Conservation (phyloP, 1,140 invertebrate species). For the Oscheius sp. region DNA sequence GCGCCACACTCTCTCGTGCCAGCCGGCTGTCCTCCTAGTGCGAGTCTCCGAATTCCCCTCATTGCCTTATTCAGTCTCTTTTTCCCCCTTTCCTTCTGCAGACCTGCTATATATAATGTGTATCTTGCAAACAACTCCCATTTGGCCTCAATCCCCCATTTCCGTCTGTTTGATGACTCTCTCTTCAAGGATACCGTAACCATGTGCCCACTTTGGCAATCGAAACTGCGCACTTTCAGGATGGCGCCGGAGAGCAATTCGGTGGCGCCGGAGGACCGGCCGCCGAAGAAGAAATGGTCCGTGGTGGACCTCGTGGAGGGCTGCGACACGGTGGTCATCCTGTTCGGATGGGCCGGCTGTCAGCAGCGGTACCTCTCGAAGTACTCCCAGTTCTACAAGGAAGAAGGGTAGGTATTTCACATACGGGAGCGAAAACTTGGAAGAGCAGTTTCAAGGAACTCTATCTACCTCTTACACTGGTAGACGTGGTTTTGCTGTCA, state of each 20-base stretch:
- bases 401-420: conserved; percentile 69
- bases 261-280: background rate
- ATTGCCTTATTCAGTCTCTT: background rate
- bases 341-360: conserved; percentile 77
- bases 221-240: background rate
- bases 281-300: conserved; percentile 10
- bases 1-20: background rate
- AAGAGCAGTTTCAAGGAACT: conserved; percentile 13
- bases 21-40: background rate
- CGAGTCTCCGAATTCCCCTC: background rate
- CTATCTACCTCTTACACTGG: conserved; percentile 29
- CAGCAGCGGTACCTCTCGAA: conserved; percentile 74
- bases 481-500: too few relatives aligned
- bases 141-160: too few relatives aligned
- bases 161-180: too few relatives aligned
- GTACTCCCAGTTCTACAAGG: conserved; percentile 76
- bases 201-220: too few relatives aligned
- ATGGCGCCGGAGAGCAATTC: background rate
- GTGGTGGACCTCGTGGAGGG: conserved; percentile 14
- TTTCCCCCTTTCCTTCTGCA: background rate
- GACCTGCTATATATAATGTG: too few relatives aligned
- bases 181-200: too few relatives aligned
- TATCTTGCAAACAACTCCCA: too few relatives aligned
- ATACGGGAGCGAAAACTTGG: too few relatives aligned
- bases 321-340: conserved; percentile 68